Base-by-base conservation (phyloP, 1,140 invertebrate species). In the Psix sp. region DNA sequence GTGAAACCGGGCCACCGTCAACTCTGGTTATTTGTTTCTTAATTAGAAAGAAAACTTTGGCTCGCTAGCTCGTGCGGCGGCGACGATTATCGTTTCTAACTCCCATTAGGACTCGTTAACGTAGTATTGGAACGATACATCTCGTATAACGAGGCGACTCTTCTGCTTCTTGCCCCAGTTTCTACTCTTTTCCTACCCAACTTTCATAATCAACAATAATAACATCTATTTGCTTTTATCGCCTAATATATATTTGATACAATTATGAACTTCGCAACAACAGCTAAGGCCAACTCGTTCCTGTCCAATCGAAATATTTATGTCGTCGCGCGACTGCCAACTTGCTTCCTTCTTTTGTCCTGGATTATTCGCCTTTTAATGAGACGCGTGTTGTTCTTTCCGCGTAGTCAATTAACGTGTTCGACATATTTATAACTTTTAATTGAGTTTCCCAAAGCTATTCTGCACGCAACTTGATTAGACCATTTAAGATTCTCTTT, bases 101-200 rank as follows among this genome's bases (percentile, higher is more conserved):
- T 84, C 80, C 82, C 80, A 84, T 84, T 84, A 84, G 80, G 82
- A 80, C 81, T 84, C 82, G 81, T 84, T 85, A 85, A 83, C 80
- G 80, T 78, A 77, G 78, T 84, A 84, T 85, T 84, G 80, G 74
- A 83, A 80, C 81, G 79, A 85, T 85, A 82, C 83, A 77, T 85
- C 80, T 84, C 79, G 71, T 59, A 74, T 75, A 77, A 80, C 59
- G 72, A 74, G 71, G 74, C 67, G 79, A 71, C 77, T 76, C 67
- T 68, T 60, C 72, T 73, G 66, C 65, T 71, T 74, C 76, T 62
- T 67, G 57, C 57, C 56, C 71, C 49, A 67, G 62, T 74, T 67
- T 74, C 60, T 49, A 62, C 43, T 38, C 56, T 62, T 57, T 56
- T 46, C 49, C 56, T 52, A 46, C 71, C 62, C 21, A 67, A 74